Base-by-base conservation (phyloP, 2,888 invertebrate species). In the Macrosoma leucophasiata region DNA sequence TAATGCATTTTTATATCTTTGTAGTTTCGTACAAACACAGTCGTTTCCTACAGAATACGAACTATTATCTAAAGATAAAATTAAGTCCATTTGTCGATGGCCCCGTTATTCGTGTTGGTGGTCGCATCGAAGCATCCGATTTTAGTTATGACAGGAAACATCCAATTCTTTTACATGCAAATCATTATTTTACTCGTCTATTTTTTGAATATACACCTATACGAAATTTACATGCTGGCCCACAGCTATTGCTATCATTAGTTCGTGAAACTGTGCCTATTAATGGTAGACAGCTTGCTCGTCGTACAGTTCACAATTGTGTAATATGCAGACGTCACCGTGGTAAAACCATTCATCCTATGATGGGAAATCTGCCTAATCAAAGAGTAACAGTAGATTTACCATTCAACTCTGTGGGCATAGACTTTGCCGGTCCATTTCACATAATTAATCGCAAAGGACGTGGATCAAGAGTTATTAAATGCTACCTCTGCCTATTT, bases 381-480 rank as follows among this genome's bases (percentile, higher is more conserved):
- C n/a, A n/a, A n/a, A n/a, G n/a, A n/a, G 30, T 30, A 30, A 25
- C 14, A 1, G 9, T 15, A 13, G 25, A 13, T 13, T 32, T 28
- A 24, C 36, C 32, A 8, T 36, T 36, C 18, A 1, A 8, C 4
- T 21, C 22, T 13, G 20, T 31, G 3, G 36, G 36, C 6, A 8
- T 24, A 6, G 36, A 29, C 21, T 35, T 29, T 10, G 35, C 35
- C 8, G 35, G 35, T 8, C 35, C 35, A 29, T 29, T 35, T 9
- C 14, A 11, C 10, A 24, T 24, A 10, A 4, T 20, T 14, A 29
- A 35, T 25, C 24, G 21, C 1, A 29, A 29, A 20, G 35, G 20
- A 20, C 29, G 35, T 7, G 35, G 29, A 2, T 6, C 5, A 14
- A 8, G 21, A 5, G 1, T 26, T 3, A 14, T 24, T 4, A 35